Base-by-base conservation (phyloP, 2,113 vertebrate species). In the Notothenia coriiceps region DNA sequence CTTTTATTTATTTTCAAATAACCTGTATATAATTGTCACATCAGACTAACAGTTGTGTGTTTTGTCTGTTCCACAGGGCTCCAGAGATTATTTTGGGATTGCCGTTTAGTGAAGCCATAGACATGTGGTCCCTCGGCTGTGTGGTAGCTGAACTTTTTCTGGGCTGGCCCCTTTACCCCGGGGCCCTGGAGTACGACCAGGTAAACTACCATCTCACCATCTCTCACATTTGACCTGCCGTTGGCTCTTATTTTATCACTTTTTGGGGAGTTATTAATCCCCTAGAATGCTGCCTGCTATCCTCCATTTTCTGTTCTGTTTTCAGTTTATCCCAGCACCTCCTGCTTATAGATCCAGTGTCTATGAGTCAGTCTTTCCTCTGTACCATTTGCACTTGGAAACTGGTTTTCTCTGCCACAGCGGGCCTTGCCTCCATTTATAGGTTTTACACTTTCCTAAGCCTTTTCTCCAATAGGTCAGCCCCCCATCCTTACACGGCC, bases 91-190 rank as follows among this genome's bases (percentile, higher is more conserved):
- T 99, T 96, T 96, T 99, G 96, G 98, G 98, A 92, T 96, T 99
- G 96, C 96, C 97, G 59, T 99, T 99, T 96, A 97, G 97, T 96
- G 98, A 99, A 98, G 98, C 98, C 97, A 99, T 99, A 97, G 98
- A 99, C 95, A 99, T 99, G 98, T 99, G 98, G 98, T 99, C 98
- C 1, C 89, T 99, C 84, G 98, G 98, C 88, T 99, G 98, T 91
- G 98, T 99, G 95, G 99, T 99, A 91, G 98, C 98, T 61, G 98
- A 99, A 91, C 95, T 99, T 81, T 99, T 99, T 93, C 96, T 99
- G 87, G 98, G 98, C 93, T 99, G 98, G 98, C 98, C 98, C 55
- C 96, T 99, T 71, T 99, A 99, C 94, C 98, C 98, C 13, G 98
- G 98, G 94, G 98, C 98, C 79, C 94, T 99, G 95, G 98, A 99